Base-by-base conservation (phyloP, 1,140 invertebrate species). In the Papilio glaucus region DNA sequence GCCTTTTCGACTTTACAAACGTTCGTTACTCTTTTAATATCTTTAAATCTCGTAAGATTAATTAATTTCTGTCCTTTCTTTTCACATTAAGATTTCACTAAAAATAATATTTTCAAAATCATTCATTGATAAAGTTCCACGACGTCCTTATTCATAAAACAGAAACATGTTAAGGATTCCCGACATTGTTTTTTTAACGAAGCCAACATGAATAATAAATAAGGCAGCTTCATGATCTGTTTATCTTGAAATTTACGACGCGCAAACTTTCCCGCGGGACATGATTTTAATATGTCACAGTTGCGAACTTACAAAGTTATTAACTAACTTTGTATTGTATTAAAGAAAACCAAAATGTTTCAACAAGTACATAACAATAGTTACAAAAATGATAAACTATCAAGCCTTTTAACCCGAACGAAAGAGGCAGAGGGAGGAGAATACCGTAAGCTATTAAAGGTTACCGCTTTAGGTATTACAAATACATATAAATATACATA, bases 231-330 rank as follows among this genome's bases (percentile, higher is more conserved):
- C 62, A 21, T 63, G 33, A 63, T 63, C 62, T 63, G 62, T 63
- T 63, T 63, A 63, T 63, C 62, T 63, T 63, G 39, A 63, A 63
- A 63, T 63, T 63, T 63, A 63, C 62, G 62, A 21, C 33, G 15
- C 62, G 62, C 33, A 63, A 63, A 63, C 29, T 38, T 63, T 63
- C 62, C 33, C 62, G 62, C 62, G 60, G 60, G 60, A 62, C 33
- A 15, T 37, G 60, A 38, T 62, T 37, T 62, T 62, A 62, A 62
- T 62, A 62, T 38, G 60, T 62, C 60, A 37, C 60, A 18, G 13
- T 26, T n/a, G 18, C 60, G n/a, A 62, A 15, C 61, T 63, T 38
- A 18, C 49, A 57, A 57, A 57, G 2, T 3, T 57, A 57, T 57
- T 24, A 10, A 57, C 49, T 10, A 26, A 57, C 49, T 57, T 57